phyloP scores from a whole-genome alignment of 2,888 invertebrate species.

The Drosophila mimetica region DNA sequence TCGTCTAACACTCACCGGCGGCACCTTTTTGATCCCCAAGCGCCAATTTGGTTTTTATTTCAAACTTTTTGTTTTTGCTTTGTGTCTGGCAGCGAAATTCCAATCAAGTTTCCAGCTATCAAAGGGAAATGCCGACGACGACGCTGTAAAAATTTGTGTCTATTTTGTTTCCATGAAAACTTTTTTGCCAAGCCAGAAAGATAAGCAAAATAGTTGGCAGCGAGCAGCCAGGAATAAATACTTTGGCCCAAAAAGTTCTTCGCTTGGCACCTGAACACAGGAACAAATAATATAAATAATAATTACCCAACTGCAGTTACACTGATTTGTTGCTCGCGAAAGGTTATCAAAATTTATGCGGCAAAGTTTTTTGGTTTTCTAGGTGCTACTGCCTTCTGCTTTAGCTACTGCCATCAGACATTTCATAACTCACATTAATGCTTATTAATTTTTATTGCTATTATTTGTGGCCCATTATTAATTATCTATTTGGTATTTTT shows the following conservation, averaged over 20 bases:
- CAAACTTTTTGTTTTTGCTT: slow-evolving; percentile 31
- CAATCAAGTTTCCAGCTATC: slow-evolving; percentile 66
- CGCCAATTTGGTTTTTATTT: slow-evolving; percentile 66
- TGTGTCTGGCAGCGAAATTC: slow-evolving; percentile 61
- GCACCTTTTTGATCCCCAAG: slow-evolving; percentile 69
- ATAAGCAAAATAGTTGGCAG: slow-evolving; percentile 45
- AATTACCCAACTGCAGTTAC: slow-evolving; percentile 51
- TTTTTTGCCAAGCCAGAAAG: slow-evolving; percentile 34
- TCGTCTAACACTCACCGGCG: slow-evolving; percentile 69
- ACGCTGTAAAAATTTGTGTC: slow-evolving; percentile 70
- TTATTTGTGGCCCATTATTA: slow-evolving; percentile 77
- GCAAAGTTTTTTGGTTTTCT: slow-evolving; percentile 56
- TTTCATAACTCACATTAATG: slow-evolving; percentile 77
- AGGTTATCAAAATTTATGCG: slow-evolving; percentile 67
- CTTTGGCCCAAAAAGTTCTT: slow-evolving; percentile 29
- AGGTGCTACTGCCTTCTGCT: slow-evolving; percentile 50
- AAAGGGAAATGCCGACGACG: slow-evolving; percentile 65
- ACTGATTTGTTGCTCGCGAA: slow-evolving; percentile 42
- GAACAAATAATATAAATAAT: slow-evolving; percentile 44
- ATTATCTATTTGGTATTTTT: slow-evolving; percentile 71
- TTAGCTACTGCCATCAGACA: slow-evolving; percentile 34
- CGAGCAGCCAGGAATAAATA: slow-evolving; percentile 12
- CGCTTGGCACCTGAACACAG: slow-evolving; percentile 32
- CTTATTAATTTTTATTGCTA: slow-evolving; percentile 77
- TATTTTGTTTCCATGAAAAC: slow-evolving; percentile 51